These are phyloP conservation scores for Pomatostomus ruficeps DNA, from an alignment of 2,113 vertebrate genomes.

Conservation along the genomic window DNA sequence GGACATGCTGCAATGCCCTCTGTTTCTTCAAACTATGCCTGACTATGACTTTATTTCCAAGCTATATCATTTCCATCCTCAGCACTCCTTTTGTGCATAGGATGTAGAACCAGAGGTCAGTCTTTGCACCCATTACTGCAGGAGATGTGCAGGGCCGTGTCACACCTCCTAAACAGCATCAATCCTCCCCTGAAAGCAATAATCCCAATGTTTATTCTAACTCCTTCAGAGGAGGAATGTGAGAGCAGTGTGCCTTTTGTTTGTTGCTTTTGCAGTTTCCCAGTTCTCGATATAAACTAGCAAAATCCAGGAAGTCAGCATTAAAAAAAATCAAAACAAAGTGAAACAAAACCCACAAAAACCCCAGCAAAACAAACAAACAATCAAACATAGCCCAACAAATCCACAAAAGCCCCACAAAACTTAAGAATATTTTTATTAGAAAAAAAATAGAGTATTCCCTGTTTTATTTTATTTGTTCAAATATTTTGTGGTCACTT, in stretches of 20 bases:
- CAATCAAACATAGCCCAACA: neutral
- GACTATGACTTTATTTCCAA: neutral
- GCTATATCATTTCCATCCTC: neutral
- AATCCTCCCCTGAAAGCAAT: neutral
- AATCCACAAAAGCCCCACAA: neutral
- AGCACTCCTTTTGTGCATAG: neutral
- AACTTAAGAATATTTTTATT: neutral
- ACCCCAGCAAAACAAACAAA: neutral
- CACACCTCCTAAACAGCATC: neutral
- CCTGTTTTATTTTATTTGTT: neutral
- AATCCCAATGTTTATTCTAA: neutral
- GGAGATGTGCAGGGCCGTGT: neutral
- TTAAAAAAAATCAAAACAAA: neutral
- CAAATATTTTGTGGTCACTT: neutral
- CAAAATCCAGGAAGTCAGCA: neutral
- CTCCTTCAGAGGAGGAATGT: neutral
- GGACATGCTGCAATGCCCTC: neutral
- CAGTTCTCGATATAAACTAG: neutral
- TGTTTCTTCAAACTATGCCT: neutral
- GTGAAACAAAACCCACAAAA: neutral
- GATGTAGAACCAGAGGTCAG: neutral
- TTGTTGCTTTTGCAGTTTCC: neutral
- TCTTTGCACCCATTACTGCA: rapidly evolving
- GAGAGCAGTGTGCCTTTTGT: neutral
- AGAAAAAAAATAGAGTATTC: neutral